Conservation (phyloP, 2,113 vertebrate species). For the Camelus dromedarius region DNA sequence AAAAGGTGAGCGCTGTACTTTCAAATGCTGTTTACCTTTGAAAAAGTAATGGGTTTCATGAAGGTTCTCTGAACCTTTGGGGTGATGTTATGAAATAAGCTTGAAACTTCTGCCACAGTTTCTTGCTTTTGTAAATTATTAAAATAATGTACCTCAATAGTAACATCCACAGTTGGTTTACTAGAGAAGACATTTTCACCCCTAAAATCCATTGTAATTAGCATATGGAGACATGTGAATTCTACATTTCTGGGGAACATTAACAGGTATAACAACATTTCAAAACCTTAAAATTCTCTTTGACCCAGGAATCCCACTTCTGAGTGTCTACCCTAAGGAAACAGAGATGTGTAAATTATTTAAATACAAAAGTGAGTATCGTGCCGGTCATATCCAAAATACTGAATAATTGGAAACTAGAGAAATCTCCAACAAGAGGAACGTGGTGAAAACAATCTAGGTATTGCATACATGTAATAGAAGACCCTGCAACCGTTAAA, state of each 20-base stretch:
- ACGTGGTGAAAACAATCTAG: background rate
- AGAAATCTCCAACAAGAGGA: background rate
- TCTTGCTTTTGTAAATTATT: background rate
- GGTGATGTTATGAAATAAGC: background rate
- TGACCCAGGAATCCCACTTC: background rate
- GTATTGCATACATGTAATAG: background rate
- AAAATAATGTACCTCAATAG: background rate
- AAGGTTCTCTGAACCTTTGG: background rate
- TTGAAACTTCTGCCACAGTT: background rate
- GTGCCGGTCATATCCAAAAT: background rate
- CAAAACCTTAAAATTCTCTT: background rate
- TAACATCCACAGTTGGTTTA: background rate
- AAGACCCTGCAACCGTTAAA: background rate
- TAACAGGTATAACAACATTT: background rate
- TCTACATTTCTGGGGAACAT: background rate
- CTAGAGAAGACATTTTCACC: background rate
- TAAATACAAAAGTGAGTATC: background rate
- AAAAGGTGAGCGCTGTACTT: background rate
- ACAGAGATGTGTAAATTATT: background rate
- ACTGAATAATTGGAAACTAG: background rate
- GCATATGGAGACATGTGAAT: background rate
- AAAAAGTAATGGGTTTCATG: background rate
- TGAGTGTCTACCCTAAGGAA: background rate
- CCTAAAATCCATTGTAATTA: background rate
- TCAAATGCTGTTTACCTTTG: background rate